These are phyloP conservation scores for Anoura caudifer DNA, from an alignment of 2,113 vertebrate genomes.

Conservation along the genomic window DNA sequence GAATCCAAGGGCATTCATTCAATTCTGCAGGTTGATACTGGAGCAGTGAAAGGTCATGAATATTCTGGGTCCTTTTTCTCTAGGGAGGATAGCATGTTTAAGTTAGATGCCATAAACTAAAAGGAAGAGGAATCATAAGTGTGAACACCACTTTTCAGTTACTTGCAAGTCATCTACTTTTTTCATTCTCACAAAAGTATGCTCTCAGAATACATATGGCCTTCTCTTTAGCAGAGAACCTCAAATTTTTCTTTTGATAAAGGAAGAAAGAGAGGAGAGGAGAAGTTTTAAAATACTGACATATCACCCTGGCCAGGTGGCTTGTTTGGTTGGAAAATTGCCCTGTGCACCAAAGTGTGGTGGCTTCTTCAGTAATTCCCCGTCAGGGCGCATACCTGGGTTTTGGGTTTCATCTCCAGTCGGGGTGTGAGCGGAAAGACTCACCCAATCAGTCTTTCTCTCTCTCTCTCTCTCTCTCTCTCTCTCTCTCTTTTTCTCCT, in stretches of 20 bases:
- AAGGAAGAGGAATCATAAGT: not conserved
- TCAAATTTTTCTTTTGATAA: not conserved
- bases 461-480: too few species aligned
- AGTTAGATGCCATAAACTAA: not conserved
- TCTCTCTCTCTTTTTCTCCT: too few species aligned
- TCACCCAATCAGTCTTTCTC: too few species aligned
- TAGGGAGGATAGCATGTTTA: not conserved
- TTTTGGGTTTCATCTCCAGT: too few species aligned
- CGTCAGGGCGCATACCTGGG: too few species aligned
- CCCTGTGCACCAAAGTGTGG: too few species aligned
- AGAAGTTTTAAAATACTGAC: not conserved
- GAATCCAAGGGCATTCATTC: not conserved
- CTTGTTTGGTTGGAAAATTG: too few species aligned
- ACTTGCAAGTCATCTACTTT: not conserved
- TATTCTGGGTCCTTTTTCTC: not conserved
- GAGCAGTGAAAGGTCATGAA: not conserved
- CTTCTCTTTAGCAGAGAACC: not conserved
- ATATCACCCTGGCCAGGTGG: not conserved
- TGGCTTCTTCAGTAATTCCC: too few species aligned
- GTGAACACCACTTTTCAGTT: not conserved
- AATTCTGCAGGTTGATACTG: not conserved
- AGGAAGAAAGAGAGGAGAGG: not conserved
- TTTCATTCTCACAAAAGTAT: not conserved
- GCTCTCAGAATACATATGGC: not conserved
- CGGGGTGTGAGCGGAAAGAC: too few species aligned